Evolutionary conservation across 2,113 vertebrate species (phyloP).

Genomic region (Columbina picui): DNA sequence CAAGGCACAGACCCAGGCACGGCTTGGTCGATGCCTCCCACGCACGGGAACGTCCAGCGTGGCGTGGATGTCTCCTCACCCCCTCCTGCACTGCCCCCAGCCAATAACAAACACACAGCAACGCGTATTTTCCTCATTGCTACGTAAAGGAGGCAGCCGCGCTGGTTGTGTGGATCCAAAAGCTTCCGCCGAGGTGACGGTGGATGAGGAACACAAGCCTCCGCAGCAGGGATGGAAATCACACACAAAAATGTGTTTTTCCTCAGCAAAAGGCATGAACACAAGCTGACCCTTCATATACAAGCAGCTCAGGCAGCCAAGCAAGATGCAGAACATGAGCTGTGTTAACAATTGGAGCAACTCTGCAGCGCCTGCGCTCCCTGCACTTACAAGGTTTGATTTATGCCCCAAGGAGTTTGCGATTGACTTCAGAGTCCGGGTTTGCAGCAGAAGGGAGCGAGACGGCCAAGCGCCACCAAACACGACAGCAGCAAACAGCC

Average conservation of each 20-base stretch:
- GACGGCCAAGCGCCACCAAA: not conserved
- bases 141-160: rapidly evolving
- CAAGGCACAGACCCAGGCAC: rapidly evolving
- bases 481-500: not conserved
- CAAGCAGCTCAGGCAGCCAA: not conserved
- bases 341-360: not conserved
- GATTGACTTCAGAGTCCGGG: not conserved
- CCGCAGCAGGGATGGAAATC: not conserved
- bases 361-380: not conserved
- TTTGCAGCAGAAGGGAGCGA: not conserved
- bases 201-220: not conserved
- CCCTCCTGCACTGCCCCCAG: not conserved
- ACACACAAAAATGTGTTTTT: not conserved
- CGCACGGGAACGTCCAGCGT: not conserved
- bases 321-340: not conserved
- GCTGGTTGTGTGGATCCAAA: not conserved
- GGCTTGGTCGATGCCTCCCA: not conserved
- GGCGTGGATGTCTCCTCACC: not conserved
- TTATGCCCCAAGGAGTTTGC: not conserved
- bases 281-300: not conserved
- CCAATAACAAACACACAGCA: not conserved
- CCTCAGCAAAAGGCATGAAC: not conserved
- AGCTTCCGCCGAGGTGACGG: not conserved
- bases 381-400: not conserved
- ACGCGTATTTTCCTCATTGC: not conserved